These are phyloP conservation scores for Hirtodrosophila alboralis DNA, from an alignment of 2,888 invertebrate species.

Conservation along the genomic window DNA sequence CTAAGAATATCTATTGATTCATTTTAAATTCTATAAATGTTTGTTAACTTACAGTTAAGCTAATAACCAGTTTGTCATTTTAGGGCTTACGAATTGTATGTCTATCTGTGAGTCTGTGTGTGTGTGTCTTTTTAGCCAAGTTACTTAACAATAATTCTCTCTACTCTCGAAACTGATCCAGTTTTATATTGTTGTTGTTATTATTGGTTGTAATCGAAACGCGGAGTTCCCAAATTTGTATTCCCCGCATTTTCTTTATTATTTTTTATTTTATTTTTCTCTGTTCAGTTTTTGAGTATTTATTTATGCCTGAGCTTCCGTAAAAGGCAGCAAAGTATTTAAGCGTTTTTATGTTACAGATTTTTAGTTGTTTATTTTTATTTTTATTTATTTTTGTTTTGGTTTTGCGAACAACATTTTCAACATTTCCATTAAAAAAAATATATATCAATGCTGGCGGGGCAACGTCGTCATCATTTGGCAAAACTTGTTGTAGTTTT, in stretches of 20 bases:
- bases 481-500: slow-evolving; percentile 18
- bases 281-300: slow-evolving; percentile 32
- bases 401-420: slow-evolving; percentile 58
- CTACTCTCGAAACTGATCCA: slow-evolving; percentile 25
- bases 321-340: slow-evolving; percentile 77
- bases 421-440: slow-evolving; percentile 77
- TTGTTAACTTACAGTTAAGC: too few species aligned
- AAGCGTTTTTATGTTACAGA: slow-evolving; percentile 71
- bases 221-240: slow-evolving; percentile 49
- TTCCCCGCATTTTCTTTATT: slow-evolving; percentile 43
- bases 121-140: too few species aligned
- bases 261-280: slow-evolving; percentile 20
- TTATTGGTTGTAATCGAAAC: slow-evolving; percentile 36
- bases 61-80: too few species aligned
- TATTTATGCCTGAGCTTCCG: slow-evolving; percentile 64
- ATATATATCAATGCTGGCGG: slow-evolving; percentile 71
- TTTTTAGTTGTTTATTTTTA: slow-evolving; percentile 46
- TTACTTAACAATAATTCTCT: background rate
- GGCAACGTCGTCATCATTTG: slow-evolving; percentile 56
- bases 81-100: too few species aligned
- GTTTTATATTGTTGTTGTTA: too few species aligned
- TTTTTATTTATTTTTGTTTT: slow-evolving; percentile 17
- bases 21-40: too few species aligned
- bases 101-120: too few species aligned
- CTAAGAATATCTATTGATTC: too few species aligned